Evolutionary conservation across 2,113 vertebrate species (phyloP).

Genomic region (Leptobrachium ailaonicum): DNA sequence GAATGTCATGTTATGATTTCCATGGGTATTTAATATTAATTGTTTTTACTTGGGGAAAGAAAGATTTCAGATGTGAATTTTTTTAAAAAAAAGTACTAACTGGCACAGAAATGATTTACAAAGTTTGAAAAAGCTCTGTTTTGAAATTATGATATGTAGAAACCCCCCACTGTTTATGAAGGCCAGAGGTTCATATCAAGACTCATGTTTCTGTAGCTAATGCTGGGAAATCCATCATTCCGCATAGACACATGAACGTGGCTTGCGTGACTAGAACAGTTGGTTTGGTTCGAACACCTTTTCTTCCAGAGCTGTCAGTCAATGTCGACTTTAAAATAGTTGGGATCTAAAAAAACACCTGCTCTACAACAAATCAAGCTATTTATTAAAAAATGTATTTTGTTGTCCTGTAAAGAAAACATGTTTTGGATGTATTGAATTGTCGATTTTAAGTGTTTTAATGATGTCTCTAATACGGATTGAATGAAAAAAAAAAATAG

Average conservation of each 20-base stretch:
- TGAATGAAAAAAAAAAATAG: too few relatives aligned
- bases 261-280: not conserved
- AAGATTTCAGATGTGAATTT: conserved; percentile 19
- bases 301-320: too few relatives aligned
- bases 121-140: conserved; percentile 7
- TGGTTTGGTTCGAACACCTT: not conserved
- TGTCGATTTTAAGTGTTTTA: too few relatives aligned
- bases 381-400: too few relatives aligned
- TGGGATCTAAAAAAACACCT: too few relatives aligned
- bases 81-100: not conserved
- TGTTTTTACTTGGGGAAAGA: conserved; percentile 27
- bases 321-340: too few relatives aligned
- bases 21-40: conserved; percentile 35
- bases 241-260: not conserved
- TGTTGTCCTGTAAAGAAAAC: too few relatives aligned
- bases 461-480: too few relatives aligned
- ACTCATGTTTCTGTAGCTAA: not conserved
- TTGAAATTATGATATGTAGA: conserved; percentile 16
- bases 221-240: not conserved
- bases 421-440: too few relatives aligned
- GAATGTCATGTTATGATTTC: conserved; percentile 47
- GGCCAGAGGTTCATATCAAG: conserved; percentile 5
- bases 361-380: too few relatives aligned
- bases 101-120: conserved; percentile 8
- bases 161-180: conserved; percentile 14